Evolutionary conservation across 2,113 vertebrate species (phyloP).

Genomic region (Leptosomus discolor): DNA sequence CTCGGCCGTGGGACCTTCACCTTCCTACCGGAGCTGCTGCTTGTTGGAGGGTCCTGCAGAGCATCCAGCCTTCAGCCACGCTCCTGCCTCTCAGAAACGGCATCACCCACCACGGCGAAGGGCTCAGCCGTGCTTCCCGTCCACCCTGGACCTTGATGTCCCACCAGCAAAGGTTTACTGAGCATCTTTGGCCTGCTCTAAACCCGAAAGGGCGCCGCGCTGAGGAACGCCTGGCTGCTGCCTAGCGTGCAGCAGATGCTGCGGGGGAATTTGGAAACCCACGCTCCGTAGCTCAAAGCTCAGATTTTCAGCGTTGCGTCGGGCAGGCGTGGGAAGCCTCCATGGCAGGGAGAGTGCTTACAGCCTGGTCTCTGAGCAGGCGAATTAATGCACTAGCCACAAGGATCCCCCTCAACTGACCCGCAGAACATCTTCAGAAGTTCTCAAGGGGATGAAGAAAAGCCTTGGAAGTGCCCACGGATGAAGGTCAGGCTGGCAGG

Average conservation of each 20-base stretch:
- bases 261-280: background rate
- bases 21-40: background rate
- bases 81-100: background rate
- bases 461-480: background rate
- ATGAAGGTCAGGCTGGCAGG: background rate
- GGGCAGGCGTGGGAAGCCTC: background rate
- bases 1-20: background rate
- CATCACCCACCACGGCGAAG: accelerated
- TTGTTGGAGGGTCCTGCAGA: background rate
- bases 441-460: background rate
- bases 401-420: background rate
- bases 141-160: background rate
- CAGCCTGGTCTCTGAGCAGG: background rate
- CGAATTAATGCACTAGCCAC: background rate
- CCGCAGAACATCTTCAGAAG: background rate
- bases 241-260: background rate
- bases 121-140: accelerated
- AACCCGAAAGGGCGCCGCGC: background rate
- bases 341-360: accelerated
- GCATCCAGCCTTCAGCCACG: background rate
- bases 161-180: background rate
- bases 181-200: background rate
- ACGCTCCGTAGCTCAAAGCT: background rate
- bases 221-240: background rate
- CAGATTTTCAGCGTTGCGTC: background rate